A percentile compares a stretch with the other conserved stretches of the same genome.
Evolutionary conservation across 2,113 vertebrate species (phyloP).

Genomic region (Megaceryle torquata): DNA sequence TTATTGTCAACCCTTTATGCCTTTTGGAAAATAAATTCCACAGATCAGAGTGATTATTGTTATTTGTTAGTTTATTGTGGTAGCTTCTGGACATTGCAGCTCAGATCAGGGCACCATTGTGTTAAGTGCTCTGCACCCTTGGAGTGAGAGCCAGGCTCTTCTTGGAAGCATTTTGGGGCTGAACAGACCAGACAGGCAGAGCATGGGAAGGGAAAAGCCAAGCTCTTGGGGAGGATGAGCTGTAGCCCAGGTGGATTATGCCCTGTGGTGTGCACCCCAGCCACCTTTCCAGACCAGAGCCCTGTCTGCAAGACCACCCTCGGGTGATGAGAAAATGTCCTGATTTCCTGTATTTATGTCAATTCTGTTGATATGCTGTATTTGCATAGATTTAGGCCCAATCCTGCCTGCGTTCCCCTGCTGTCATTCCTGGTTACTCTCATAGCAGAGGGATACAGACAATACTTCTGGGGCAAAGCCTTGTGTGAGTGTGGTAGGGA

Average conservation of each 20-base stretch:
- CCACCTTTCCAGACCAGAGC: not conserved
- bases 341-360: not conserved
- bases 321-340: not conserved
- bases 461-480: not conserved
- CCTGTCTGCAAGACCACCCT: not conserved
- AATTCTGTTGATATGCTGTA: not conserved
- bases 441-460: not conserved
- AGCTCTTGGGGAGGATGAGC: not conserved
- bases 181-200: not conserved
- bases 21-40: not conserved
- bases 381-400: not conserved
- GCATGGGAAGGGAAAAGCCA: not conserved
- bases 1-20: constrained; percentile 34
- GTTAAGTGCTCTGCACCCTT: not conserved
- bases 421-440: not conserved
- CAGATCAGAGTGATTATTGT: constrained; percentile 23
- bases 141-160: not conserved
- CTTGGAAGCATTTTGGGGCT: not conserved
- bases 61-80: constrained; percentile 10
- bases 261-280: not conserved
- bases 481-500: not conserved
- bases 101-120: not conserved
- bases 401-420: not conserved
- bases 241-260: not conserved
- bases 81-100: constrained; percentile 11